These are phyloP conservation scores for Zapornia atra DNA, from an alignment of 2,113 vertebrate genomes.

Conservation along the genomic window DNA sequence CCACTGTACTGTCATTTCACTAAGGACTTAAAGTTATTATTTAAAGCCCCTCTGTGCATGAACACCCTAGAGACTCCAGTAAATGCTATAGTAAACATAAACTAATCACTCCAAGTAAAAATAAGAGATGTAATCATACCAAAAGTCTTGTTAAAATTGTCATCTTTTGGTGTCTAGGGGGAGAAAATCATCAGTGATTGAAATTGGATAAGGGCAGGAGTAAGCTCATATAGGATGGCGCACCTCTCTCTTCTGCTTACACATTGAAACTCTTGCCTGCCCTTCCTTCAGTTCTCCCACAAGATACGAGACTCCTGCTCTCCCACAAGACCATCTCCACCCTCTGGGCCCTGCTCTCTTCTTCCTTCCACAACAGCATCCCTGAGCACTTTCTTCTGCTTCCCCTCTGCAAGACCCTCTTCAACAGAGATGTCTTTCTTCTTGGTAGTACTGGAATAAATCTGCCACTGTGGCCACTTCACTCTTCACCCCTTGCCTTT, in stretches of 20 bases:
- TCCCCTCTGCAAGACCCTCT: not conserved
- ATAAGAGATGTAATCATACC: not conserved
- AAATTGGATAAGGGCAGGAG: not conserved
- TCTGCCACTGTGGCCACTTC: not conserved
- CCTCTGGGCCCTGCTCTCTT: not conserved
- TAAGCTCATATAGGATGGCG: not conserved
- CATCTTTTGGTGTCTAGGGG: not conserved
- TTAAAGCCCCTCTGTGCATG: not conserved
- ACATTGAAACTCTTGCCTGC: not conserved
- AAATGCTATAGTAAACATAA: not conserved
- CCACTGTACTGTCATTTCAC: not conserved
- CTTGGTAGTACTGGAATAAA: not conserved
- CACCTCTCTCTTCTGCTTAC: not conserved
- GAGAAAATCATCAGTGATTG: not conserved
- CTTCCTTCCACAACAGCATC: not conserved
- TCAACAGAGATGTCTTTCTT: accelerated
- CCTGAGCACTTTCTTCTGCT: accelerated
- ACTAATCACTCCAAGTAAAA: not conserved
- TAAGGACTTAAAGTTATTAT: not conserved
- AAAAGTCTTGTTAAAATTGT: not conserved
- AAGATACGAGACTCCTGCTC: not conserved
- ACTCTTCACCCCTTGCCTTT: not conserved
- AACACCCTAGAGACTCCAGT: not conserved
- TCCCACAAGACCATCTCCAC: not conserved
- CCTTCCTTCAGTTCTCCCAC: not conserved